Evolutionary conservation across 2,888 invertebrate genomes (phyloP), one percentile per base, ranked within the genome.

Genomic region (Gortyna flavago): DNA sequence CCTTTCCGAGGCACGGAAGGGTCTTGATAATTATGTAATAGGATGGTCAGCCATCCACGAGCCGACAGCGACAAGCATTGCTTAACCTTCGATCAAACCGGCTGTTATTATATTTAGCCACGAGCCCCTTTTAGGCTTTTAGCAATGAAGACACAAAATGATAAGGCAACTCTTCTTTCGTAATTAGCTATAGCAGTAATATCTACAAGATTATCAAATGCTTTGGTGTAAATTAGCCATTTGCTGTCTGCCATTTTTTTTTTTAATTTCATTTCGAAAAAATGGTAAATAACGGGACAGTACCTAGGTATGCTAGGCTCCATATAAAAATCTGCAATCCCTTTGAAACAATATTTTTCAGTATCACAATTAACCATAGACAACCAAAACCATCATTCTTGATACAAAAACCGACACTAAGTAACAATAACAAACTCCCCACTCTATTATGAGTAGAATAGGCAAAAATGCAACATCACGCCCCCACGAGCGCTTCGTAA

Each of bases 391-490:
- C n/a, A 81, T 73, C 11, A 32, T 77, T 80, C 64, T 64, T 80
- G 16, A 35, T 57, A 51, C 29, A 57, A 6, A 29, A 54, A 32
- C 54, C 44, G 41, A 61, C 48, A 29, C 59, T 67, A 35, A 32
- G 29, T 51, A 67, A 64, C 64, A 77, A 76, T 81, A 71, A 70
- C 32, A 18, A 18, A 64, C 51, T 59, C 77, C 73, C 77, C 48
- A 61, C 69, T 75, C 65, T 61, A 91, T 90, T 88, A 90, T 87
- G 75, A 75, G 83, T 61, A 72, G 35, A 72, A 61, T 69, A 79
- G 90, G 91, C 91, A 93, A 93, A 94, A 94, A 93, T 81, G 87
- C 87, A 76, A n/a, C 76, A 80, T 89, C 89, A 90, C 85, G 84
- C 85, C 83, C 83, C 85, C 85, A 89, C 88, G 77, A 66, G 44